Evolutionary conservation across 2,113 vertebrate genomes (phyloP).

Genomic region (Varanus salvator): DNA sequence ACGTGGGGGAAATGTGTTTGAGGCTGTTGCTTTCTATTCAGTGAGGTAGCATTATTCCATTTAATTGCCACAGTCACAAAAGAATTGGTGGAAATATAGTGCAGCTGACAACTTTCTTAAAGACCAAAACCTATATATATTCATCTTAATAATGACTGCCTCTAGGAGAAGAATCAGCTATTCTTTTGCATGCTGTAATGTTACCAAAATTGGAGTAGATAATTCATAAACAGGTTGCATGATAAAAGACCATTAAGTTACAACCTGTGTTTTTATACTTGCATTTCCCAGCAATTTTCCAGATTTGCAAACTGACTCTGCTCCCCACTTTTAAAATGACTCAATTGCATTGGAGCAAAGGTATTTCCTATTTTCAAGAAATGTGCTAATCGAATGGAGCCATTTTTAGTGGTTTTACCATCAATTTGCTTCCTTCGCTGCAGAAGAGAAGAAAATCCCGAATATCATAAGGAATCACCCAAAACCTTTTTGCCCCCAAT

Average conservation of each 20-base stretch:
- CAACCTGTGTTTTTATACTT: slow-evolving; percentile 18
- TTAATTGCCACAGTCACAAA: slow-evolving; percentile 11
- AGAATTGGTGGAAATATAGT: neutral
- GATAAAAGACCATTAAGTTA: neutral
- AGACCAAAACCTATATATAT: slow-evolving; percentile 19
- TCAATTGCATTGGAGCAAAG: neutral
- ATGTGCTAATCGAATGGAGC: slow-evolving; percentile 33
- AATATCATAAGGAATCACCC: slow-evolving; percentile 49
- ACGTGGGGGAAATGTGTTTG: too few relatives aligned
- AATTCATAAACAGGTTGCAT: neutral
- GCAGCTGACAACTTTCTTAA: neutral
- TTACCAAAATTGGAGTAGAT: neutral
- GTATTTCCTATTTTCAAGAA: slow-evolving; percentile 35
- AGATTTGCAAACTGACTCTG: slow-evolving; percentile 32
- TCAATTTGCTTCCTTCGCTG: slow-evolving; percentile 44
- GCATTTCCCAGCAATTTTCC: slow-evolving; percentile 36
- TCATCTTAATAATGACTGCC: slow-evolving; percentile 1
- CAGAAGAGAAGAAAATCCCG: slow-evolving; percentile 43
- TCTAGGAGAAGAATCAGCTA: neutral
- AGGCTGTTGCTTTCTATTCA: too few relatives aligned
- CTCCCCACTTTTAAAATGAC: slow-evolving; percentile 16
- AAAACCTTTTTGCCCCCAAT: slow-evolving; percentile 72
- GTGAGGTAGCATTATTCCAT: slow-evolving; percentile 7
- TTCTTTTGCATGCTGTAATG: neutral
- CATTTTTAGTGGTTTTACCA: slow-evolving; percentile 48